phyloP scores from a whole-genome alignment of 1,140 invertebrate species.

The Helicorthomorpha holstii region DNA sequence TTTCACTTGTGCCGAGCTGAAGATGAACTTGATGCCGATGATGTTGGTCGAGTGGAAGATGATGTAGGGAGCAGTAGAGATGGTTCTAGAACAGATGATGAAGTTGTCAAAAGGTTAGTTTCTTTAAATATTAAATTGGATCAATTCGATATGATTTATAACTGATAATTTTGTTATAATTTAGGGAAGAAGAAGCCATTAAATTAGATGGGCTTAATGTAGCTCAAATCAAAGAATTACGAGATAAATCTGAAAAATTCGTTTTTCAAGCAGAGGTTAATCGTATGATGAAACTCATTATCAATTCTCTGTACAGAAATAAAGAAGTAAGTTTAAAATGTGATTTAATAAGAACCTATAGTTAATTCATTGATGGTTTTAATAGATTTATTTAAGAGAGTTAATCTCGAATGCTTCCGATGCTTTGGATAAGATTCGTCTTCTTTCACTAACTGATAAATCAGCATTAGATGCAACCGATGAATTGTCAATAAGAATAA shows the following conservation, averaged over 20 bases:
- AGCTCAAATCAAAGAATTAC: slow-evolving; percentile 66
- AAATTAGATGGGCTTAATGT: slow-evolving; percentile 89
- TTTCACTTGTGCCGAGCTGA: neutral
- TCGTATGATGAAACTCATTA: slow-evolving; percentile 99
- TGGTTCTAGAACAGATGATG: slow-evolving; percentile 52
- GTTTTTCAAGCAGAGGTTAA: slow-evolving; percentile 93
- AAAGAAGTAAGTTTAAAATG: slow-evolving; percentile 55
- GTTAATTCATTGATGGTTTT: slow-evolving; percentile 14
- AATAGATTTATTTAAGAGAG: slow-evolving; percentile 86
- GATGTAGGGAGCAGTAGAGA: slow-evolving; percentile 62
- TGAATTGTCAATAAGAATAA: slow-evolving; percentile 83
- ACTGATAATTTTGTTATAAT: slow-evolving; percentile 13
- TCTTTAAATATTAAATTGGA: slow-evolving; percentile 2
- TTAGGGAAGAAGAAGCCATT: slow-evolving; percentile 87
- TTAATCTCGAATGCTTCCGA: slow-evolving; percentile 94
- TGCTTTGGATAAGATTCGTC: slow-evolving; percentile 85
- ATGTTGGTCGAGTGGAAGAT: slow-evolving; percentile 33
- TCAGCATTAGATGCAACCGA: slow-evolving; percentile 53
- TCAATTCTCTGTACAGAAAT: slow-evolving; percentile 94
- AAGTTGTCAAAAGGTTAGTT: slow-evolving; percentile 37
- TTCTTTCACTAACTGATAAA: slow-evolving; percentile 77
- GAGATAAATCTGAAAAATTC: slow-evolving; percentile 82
- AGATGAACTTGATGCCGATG: neutral
- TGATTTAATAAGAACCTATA: neutral
- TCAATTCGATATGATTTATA: neutral